Conservation (phyloP, 2,113 vertebrate species). For the Albula glossodonta region DNA sequence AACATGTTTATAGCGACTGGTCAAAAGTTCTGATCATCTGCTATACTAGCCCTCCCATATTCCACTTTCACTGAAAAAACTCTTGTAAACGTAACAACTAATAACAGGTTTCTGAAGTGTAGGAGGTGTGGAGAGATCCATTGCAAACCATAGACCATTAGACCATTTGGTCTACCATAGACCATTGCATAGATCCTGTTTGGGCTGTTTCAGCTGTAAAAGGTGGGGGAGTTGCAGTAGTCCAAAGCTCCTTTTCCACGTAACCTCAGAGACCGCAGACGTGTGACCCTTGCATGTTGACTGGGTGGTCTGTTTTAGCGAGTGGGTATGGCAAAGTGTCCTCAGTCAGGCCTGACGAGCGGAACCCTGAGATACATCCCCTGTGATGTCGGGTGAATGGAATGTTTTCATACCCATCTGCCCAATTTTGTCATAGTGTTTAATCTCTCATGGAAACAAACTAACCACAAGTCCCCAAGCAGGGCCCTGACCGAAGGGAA, state of each 20-base stretch:
- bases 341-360: not conserved
- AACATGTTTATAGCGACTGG: too few species aligned
- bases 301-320: not conserved
- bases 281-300: not conserved
- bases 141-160: too few species aligned
- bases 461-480: conserved; percentile 21
- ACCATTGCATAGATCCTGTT: not conserved
- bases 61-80: too few species aligned
- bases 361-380: not conserved
- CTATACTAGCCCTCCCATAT: too few species aligned
- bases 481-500: conserved; percentile 7
- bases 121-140: too few species aligned
- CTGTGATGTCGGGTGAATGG: not conserved
- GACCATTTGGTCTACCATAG: too few species aligned
- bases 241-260: not conserved
- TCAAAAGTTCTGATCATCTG: too few species aligned
- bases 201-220: too few species aligned
- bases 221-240: not conserved
- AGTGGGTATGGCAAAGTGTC: not conserved
- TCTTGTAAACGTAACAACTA: too few species aligned
- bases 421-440: not conserved
- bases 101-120: too few species aligned
- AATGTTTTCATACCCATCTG: not conserved
- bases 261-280: not conserved
- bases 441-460: conserved; percentile 10